Evolutionary conservation across 2,888 invertebrate species (phyloP), one percentile per base, ranked within the genome.

Genomic region (Melinopterus prodromus): DNA sequence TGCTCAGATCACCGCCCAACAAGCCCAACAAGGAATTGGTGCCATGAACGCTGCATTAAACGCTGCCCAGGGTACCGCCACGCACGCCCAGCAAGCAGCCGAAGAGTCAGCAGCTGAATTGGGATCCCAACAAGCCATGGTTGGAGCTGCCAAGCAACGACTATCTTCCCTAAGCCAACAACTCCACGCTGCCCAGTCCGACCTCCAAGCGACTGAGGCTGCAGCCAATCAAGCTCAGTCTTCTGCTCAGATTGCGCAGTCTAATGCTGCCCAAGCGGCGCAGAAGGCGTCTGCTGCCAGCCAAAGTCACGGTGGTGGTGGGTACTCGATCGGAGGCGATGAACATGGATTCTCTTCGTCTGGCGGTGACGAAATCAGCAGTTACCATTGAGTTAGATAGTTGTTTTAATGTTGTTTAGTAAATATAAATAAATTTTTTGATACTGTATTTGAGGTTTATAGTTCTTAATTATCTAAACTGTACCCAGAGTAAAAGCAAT

Each of bases 21-120:
- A 85, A 79, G 84, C 85, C 79, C 86, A 90, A 83, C 88, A 86
- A 78, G 88, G 92, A 90, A 92, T 94, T 77, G 93, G 93, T 86
- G 94, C 95, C 6, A 92, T 95, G 84, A 94, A 93, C 83, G 94
- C 95, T 0, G 95, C 95, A 0, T 86, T 95, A 77, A 95, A 95
- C 87, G 94, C 95, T 70, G 95, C 95, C 0, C 95, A 94, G 86
- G 93, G 94, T 0, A 94, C 95, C 0, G 92, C 94, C 0, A 94
- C 95, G 81, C 94, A 95, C 86, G 94, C 95, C 0, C 92, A 93
- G 81, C 94, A 94, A 84, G 93, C 95, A 0, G 93, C 95, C 0
- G 92, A 93, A 0, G 95, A 94, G 85, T 93, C 95, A 0, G 93
- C 94, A 0, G 94, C 94, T 69, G 95, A 95, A 87, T 89, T 95